A percentile compares a stretch with the other conserved stretches of the same genome.
These are phyloP conservation scores for Acanthosoma haemorrhoidale DNA, from an alignment of 2,888 invertebrate species.

Conservation along the genomic window DNA sequence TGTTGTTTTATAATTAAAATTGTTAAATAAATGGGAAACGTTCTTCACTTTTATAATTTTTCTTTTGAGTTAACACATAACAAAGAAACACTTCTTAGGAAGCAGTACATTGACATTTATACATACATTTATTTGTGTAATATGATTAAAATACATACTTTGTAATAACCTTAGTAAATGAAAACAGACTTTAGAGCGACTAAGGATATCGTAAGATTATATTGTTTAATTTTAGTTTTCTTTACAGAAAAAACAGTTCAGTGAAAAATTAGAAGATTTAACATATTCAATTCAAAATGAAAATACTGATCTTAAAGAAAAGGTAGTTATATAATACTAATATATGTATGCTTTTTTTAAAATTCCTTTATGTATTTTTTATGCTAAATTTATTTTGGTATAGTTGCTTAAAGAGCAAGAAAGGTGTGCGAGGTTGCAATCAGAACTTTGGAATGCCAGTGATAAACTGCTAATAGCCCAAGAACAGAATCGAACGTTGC, in stretches of 20 bases:
- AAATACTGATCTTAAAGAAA: slow-evolving; percentile 30
- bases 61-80: no score
- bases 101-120: no score
- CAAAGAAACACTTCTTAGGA: no score
- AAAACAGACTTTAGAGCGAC: no score
- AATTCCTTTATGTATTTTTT: background rate
- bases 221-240: background rate
- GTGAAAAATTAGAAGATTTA: slow-evolving; percentile 17
- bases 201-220: no score
- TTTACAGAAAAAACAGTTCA: slow-evolving; percentile 19
- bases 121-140: no score
- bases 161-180: background rate
- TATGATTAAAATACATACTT: background rate
- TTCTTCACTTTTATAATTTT: no score
- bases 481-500: slow-evolving; percentile 31
- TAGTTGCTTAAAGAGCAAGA: slow-evolving; percentile 21
- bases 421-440: slow-evolving; percentile 17
- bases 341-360: background rate
- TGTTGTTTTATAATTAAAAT: no score
- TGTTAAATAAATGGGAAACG: no score
- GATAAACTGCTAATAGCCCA: slow-evolving; percentile 35
- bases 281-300: slow-evolving; percentile 16
- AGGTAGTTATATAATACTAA: background rate
- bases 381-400: background rate
- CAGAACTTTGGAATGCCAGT: slow-evolving; percentile 29